Evolutionary conservation across 1,140 invertebrate genomes (phyloP).

Genomic region (Caenorhabditis elegans): WBcel235 BX284606.5:1236001-1236500

Average conservation of each 20-base stretch:
- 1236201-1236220: not conserved
- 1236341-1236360: not conserved
- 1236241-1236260: not conserved
- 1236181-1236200: not conserved
- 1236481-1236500: not conserved
- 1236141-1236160: not conserved
- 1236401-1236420: too few species aligned
- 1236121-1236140: not conserved
- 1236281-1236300: constrained; percentile 14
- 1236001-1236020: not conserved
- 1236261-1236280: not conserved
- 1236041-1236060: constrained; percentile 8
- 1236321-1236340: constrained; percentile 28
- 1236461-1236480: too few species aligned
- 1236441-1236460: too few species aligned
- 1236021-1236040: not conserved
- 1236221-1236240: constrained; percentile 7
- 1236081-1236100: not conserved
- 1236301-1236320: constrained; percentile 28
- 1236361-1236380: constrained; percentile 9
- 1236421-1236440: too few species aligned
- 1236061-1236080: not conserved
- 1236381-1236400: not conserved
- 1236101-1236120: not conserved
- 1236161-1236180: not conserved